Percentiles rank a stretch among this genome's conserved stretches.
Conservation (phyloP, 1,140 invertebrate genomes). For the Cardiocondyla obscurior region DNA sequence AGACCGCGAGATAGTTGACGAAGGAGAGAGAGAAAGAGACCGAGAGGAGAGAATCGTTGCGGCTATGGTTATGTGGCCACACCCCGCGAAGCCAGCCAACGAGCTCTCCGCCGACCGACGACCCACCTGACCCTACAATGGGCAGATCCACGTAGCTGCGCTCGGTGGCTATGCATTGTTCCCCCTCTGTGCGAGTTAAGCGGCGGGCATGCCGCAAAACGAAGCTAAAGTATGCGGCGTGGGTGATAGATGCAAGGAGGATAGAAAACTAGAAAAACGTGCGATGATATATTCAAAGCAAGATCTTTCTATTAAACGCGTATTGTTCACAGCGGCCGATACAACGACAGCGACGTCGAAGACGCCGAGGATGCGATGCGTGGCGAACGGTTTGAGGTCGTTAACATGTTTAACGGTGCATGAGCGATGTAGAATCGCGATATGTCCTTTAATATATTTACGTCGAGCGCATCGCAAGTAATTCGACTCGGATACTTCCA, state of each 20-base stretch:
- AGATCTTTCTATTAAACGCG: slow-evolving; percentile 2
- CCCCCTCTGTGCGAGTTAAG: slow-evolving; percentile 54
- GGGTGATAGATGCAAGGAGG: not conserved
- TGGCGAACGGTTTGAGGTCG: slow-evolving; percentile 53
- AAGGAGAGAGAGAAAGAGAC: slow-evolving; percentile 51
- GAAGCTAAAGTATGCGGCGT: not conserved
- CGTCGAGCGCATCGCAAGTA: slow-evolving; percentile 25
- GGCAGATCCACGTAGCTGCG: slow-evolving; percentile 62
- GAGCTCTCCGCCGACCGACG: slow-evolving; percentile 67
- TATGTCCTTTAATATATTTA: slow-evolving; percentile 63
- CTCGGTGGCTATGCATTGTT: slow-evolving; percentile 59
- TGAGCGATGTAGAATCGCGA: slow-evolving; percentile 69
- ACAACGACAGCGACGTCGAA: slow-evolving; percentile 48
- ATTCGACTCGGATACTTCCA: slow-evolving; percentile 53
- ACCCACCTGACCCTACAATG: slow-evolving; percentile 74
- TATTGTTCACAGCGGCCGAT: slow-evolving; percentile 21
- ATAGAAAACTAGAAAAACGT: slow-evolving; percentile 41
- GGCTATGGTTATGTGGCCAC: slow-evolving; percentile 74
- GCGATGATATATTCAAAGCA: slow-evolving; percentile 32
- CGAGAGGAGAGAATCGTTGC: slow-evolving; percentile 52
- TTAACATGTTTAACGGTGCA: slow-evolving; percentile 78
- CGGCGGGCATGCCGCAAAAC: slow-evolving; percentile 29
- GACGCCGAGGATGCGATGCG: slow-evolving; percentile 53
- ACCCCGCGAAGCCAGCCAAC: slow-evolving; percentile 75
- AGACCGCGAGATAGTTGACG: not conserved